A percentile compares a stretch with the other conserved stretches of the same genome.
Conservation (phyloP, 2,113 vertebrate species). For the Panthera uncia region DNA sequence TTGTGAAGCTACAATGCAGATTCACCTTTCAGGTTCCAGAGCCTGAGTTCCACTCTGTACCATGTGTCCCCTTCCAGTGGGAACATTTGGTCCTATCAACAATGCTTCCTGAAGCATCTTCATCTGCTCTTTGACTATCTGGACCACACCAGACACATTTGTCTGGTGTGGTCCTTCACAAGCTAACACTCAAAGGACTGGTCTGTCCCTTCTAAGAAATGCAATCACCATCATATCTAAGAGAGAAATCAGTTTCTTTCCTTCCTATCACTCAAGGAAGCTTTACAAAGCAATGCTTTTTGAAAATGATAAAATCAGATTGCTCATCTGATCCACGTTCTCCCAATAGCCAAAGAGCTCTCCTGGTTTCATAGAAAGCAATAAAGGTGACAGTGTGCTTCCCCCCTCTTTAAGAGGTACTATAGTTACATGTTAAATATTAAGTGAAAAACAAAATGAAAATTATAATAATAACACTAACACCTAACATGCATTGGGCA, state of each 20-base stretch:
- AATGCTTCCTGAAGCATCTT: background rate
- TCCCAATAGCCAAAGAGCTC: background rate
- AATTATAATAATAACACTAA: background rate
- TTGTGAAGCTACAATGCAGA: background rate
- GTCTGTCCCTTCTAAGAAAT: background rate
- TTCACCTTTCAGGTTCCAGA: background rate
- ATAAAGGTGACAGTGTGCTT: background rate
- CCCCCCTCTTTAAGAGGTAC: background rate
- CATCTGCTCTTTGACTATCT: background rate
- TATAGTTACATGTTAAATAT: background rate
- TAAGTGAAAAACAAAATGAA: background rate
- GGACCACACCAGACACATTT: background rate
- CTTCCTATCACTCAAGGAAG: background rate
- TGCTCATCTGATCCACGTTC: background rate
- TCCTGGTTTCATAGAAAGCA: background rate
- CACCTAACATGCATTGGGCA: background rate
- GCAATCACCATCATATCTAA: background rate
- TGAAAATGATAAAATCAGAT: background rate
- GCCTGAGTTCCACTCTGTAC: background rate
- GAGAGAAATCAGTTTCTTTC: background rate
- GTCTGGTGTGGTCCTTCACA: background rate
- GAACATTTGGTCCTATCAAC: background rate
- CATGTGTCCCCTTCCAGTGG: background rate
- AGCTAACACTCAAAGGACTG: background rate
- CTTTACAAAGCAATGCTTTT: background rate